Evolutionary conservation across 1,140 invertebrate species (phyloP), one percentile per base, ranked within the genome.

Genomic region (Bicyclus anynana): DNA sequence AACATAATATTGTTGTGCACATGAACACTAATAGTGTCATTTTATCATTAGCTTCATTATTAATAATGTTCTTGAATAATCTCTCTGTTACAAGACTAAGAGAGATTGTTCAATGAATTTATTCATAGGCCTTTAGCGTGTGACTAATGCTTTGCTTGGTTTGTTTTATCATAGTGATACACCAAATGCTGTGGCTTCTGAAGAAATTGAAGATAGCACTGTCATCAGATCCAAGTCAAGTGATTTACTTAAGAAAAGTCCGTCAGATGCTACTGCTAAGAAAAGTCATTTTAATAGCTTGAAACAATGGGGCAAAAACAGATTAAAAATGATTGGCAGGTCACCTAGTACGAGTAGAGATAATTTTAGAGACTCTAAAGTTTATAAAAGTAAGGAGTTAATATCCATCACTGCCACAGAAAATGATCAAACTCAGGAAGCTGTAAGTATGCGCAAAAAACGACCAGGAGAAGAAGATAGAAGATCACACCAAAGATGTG

Each of bases 261-360:
- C 59, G 37, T 84, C 84, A 53, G 89, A 90, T 63, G 79, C 89
- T 20, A 82, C 91, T 17, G 82, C 76, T 23, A 92, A 92, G 66
- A 94, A 94, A 78, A 94, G 94, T 23, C 93, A 95, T 67, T 94
- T 96, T 66, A 95, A 95, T 80, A 93, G 92, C 9, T 81, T 96
- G 33, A 95, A 95, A 77, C 93, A 95, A 76, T 96, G 95, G 95
- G 94, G 94, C 17, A 93, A 92, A 69, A 95, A 92, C 47, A 91
- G 94, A 65, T 89, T 95, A 65, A 93, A 93, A 73, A 90, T 94
- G 67, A 94, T 95, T 60, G 92, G 92, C 61, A 92, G 93, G 53
- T 93, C 89, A 40, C 80, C 82, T 12, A 91, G 83, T 66, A 79
- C 77, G 35, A 89, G 79, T 76, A 84, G 80, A 71, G 87, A 89